These are phyloP conservation scores for Pyralis farinalis DNA, from an alignment of 2,888 invertebrate genomes.

Conservation along the genomic window DNA sequence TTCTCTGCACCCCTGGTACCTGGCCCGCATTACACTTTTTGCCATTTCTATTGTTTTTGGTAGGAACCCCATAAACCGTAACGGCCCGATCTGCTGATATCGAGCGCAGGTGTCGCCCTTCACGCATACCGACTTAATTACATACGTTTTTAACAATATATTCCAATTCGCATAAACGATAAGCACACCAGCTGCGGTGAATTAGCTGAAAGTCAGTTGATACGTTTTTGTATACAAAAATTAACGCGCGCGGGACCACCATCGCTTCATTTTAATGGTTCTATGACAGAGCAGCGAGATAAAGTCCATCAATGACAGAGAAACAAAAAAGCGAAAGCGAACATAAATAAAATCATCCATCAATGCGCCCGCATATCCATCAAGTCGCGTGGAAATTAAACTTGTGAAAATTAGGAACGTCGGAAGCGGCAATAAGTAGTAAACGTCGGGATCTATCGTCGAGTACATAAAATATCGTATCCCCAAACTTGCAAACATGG, in stretches of 20 bases:
- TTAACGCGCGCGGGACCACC: slow-evolving; percentile 37
- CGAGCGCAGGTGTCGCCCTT: slow-evolving; percentile 71
- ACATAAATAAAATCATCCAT: slow-evolving; percentile 36
- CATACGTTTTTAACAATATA: slow-evolving; percentile 60
- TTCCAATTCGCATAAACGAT: slow-evolving; percentile 58
- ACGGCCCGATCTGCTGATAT: slow-evolving; percentile 68
- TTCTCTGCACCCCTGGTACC: slow-evolving; percentile 48
- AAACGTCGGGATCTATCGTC: slow-evolving; percentile 50
- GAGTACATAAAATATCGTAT: slow-evolving; percentile 60
- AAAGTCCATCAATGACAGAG: slow-evolving; percentile 18
- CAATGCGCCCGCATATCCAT: slow-evolving; percentile 29
- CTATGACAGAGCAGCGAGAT: slow-evolving; percentile 15
- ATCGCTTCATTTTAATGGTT: slow-evolving; percentile 29
- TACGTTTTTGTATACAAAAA: slow-evolving; percentile 37
- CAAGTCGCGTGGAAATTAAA: slow-evolving; percentile 30
- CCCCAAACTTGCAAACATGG: slow-evolving; percentile 69
- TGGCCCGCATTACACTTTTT: slow-evolving; percentile 73
- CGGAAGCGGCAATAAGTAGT: slow-evolving; percentile 47
- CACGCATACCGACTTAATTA: slow-evolving; percentile 73
- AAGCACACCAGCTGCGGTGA: slow-evolving; percentile 62
- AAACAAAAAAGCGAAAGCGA: slow-evolving; percentile 27
- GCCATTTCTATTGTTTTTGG: slow-evolving; percentile 77
- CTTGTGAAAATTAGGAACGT: slow-evolving; percentile 32
- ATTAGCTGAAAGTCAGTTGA: slow-evolving; percentile 47
- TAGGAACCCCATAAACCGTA: slow-evolving; percentile 69